Conservation (phyloP, 2,113 vertebrate species). For the Eretmochelys imbricata region DNA sequence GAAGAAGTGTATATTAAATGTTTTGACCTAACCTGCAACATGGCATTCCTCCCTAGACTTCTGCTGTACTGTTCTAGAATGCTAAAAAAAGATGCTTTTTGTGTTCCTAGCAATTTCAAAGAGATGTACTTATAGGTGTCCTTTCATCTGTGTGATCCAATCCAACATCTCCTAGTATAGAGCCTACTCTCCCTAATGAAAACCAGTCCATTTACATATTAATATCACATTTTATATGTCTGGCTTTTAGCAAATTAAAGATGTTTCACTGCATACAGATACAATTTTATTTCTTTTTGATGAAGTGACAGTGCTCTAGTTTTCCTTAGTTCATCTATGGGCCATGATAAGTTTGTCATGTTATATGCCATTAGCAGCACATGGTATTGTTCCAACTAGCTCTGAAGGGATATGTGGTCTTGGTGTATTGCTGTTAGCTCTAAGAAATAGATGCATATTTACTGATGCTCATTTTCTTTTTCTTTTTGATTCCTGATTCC, state of each 20-base stretch:
- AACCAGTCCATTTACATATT: background rate
- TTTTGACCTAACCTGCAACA: background rate
- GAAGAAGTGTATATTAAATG: background rate
- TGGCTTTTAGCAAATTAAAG: background rate
- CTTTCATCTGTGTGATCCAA: background rate
- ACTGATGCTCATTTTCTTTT: background rate
- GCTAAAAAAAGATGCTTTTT: background rate
- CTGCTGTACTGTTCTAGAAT: background rate
- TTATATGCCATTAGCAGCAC: background rate
- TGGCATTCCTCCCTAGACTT: background rate
- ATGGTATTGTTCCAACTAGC: background rate
- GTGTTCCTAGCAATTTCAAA: background rate
- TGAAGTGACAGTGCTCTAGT: background rate
- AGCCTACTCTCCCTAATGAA: background rate
- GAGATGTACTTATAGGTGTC: background rate
- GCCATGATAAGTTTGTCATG: background rate
- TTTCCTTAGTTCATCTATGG: background rate
- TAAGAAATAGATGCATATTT: background rate
- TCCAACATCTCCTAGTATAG: background rate
- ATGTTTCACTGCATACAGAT: background rate
- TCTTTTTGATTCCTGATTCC: background rate
- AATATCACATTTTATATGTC: background rate
- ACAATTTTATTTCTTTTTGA: rapidly evolving
- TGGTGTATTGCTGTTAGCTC: background rate
- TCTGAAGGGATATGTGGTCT: background rate